Conservation (phyloP, 1,140 invertebrate genomes). For the Campoletis sonorensis region DNA sequence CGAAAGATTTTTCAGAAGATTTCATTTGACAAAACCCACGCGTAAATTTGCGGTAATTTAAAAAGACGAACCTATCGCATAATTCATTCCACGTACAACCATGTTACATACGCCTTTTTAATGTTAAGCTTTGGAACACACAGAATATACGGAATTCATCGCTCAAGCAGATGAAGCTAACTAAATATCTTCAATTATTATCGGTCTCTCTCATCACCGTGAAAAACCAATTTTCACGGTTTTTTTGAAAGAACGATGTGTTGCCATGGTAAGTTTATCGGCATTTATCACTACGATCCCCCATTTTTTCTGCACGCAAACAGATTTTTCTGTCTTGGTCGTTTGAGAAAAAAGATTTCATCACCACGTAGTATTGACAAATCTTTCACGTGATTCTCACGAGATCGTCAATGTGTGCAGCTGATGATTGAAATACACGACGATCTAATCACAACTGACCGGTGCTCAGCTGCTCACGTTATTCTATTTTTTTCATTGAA, state of each 20-base stretch:
- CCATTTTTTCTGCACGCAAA: not conserved
- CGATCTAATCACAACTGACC: not conserved
- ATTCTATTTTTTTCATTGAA: slow-evolving; percentile 7
- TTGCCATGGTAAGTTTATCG: not conserved
- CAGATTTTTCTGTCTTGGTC: not conserved
- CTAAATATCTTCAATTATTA: slow-evolving; percentile 44
- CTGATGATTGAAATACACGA: slow-evolving; percentile 6
- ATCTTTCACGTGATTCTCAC: slow-evolving; percentile 19
- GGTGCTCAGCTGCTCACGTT: slow-evolving; percentile 13
- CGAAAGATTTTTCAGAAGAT: too few species aligned
- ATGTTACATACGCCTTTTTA: not conserved
- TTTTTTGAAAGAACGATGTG: not conserved
- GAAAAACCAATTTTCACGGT: not conserved
- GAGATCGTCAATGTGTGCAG: not conserved
- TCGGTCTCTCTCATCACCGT: slow-evolving; percentile 10
- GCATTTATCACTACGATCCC: not conserved
- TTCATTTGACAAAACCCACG: too few species aligned
- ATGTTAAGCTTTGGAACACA: not conserved
- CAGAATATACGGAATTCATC: not conserved
- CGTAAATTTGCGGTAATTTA: too few species aligned
- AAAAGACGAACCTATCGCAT: too few species aligned
- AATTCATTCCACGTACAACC: too few species aligned
- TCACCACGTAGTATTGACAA: not conserved
- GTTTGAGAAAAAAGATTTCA: not conserved
- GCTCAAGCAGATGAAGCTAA: slow-evolving; percentile 34